Conservation (phyloP, 2,113 vertebrate genomes). For the Pedetes capensis region DNA sequence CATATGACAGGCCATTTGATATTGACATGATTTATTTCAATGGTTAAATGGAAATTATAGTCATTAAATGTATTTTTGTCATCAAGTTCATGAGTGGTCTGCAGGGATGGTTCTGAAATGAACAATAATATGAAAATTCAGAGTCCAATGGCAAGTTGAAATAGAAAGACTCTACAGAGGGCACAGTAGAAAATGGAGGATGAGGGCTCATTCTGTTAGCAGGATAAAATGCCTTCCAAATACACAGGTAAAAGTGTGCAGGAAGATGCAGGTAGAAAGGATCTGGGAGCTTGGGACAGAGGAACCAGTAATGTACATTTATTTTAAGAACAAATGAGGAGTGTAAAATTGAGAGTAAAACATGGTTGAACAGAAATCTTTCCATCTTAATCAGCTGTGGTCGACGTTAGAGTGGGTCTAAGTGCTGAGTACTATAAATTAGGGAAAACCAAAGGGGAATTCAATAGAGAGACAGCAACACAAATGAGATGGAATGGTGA, state of each 20-base stretch:
- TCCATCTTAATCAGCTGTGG: not conserved
- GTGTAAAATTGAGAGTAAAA: not conserved
- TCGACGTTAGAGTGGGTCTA: not conserved
- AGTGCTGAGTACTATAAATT: not conserved
- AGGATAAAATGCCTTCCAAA: slow-evolving; percentile 2
- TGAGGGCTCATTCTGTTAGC: not conserved
- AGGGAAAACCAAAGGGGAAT: not conserved
- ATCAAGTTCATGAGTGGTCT: not conserved
- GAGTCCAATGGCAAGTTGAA: not conserved
- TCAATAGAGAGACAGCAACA: not conserved
- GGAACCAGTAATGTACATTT: not conserved
- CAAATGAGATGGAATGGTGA: not conserved
- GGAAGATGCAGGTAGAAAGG: not conserved
- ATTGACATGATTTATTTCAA: not conserved
- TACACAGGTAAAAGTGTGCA: not conserved
- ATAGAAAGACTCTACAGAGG: not conserved
- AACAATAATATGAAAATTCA: not conserved
- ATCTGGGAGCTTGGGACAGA: not conserved
- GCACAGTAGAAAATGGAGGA: not conserved
- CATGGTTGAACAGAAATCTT: not conserved
- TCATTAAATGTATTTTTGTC: not conserved
- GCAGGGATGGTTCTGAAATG: not conserved
- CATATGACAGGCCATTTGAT: not conserved
- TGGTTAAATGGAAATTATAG: not conserved
- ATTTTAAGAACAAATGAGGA: not conserved